phyloP scores from a whole-genome alignment of 2,888 invertebrate species.

The Julus scanicus region DNA sequence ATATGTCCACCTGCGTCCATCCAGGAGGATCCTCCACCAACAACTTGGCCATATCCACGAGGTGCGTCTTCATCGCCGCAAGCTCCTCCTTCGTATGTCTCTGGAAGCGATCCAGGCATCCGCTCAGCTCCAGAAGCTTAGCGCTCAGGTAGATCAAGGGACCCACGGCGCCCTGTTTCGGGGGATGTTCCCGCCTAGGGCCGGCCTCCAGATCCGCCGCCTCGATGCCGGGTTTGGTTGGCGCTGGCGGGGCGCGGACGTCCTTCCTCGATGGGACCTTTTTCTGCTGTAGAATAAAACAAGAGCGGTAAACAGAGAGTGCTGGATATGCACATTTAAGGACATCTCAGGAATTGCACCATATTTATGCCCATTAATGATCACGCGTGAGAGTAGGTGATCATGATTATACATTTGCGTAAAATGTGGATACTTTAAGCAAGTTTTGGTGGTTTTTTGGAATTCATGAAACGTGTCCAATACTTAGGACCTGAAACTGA shows the following conservation, averaged over 20 bases:
- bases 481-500: background rate
- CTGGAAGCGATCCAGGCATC: slow-evolving; percentile 1
- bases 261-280: background rate
- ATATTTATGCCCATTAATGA: too few relatives aligned
- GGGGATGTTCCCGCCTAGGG: background rate
- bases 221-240: background rate
- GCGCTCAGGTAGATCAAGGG: slow-evolving; percentile 46
- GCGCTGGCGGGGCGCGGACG: background rate
- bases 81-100: slow-evolving; percentile 41
- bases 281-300: too few relatives aligned
- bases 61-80: background rate
- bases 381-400: too few relatives aligned
- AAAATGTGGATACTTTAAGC: too few relatives aligned
- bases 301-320: too few relatives aligned
- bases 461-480: too few relatives aligned
- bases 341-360: too few relatives aligned
- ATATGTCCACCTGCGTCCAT: background rate
- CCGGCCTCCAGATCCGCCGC: background rate
- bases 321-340: too few relatives aligned
- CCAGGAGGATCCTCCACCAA: background rate
- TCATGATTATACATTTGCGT: too few relatives aligned
- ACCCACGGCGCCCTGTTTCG: background rate
- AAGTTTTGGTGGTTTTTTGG: too few relatives aligned
- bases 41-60: background rate
- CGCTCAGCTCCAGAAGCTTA: slow-evolving; percentile 48